A percentile compares a stretch with the other conserved stretches of the same genome.
phyloP scores from a whole-genome alignment of 2,113 vertebrate species.

The Rhineura floridana region DNA sequence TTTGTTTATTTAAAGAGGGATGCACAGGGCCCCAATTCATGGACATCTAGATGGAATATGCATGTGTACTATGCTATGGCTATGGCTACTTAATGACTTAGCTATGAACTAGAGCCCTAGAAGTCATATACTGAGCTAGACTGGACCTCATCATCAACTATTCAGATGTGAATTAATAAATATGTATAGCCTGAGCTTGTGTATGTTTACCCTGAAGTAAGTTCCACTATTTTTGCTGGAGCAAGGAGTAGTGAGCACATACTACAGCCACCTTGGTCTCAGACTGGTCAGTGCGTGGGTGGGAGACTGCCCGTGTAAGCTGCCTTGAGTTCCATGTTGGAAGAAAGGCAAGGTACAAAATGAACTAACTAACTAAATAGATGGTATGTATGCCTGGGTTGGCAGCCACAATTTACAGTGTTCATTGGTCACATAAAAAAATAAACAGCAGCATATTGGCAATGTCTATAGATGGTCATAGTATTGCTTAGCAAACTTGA shows the following conservation, averaged over 20 bases:
- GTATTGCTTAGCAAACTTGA: conserved; percentile 16
- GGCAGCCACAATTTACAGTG: neutral
- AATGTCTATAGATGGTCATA: neutral
- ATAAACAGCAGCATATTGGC: conserved; percentile 15
- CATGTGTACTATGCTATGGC: neutral
- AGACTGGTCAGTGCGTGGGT: no score
- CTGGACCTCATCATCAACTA: conserved; percentile 16
- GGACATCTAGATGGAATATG: neutral
- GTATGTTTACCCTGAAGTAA: neutral
- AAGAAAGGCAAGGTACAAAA: no score
- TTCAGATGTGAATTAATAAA: neutral
- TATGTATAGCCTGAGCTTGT: neutral
- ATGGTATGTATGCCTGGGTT: neutral
- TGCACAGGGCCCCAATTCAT: no score
- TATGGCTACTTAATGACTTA: conserved; percentile 6
- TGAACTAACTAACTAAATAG: no score
- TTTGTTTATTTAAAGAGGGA: neutral
- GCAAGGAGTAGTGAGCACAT: no score
- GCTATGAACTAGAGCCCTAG: neutral
- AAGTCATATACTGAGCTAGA: neutral
- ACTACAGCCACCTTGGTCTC: no score
- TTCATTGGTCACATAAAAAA: conserved; percentile 20
- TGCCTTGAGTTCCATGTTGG: no score
- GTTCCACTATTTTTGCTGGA: neutral
- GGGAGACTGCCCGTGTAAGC: no score